Percentiles rank a stretch among this genome's conserved stretches.
Evolutionary conservation across 2,113 vertebrate genomes (phyloP).

Genomic region (Zeus faber): DNA sequence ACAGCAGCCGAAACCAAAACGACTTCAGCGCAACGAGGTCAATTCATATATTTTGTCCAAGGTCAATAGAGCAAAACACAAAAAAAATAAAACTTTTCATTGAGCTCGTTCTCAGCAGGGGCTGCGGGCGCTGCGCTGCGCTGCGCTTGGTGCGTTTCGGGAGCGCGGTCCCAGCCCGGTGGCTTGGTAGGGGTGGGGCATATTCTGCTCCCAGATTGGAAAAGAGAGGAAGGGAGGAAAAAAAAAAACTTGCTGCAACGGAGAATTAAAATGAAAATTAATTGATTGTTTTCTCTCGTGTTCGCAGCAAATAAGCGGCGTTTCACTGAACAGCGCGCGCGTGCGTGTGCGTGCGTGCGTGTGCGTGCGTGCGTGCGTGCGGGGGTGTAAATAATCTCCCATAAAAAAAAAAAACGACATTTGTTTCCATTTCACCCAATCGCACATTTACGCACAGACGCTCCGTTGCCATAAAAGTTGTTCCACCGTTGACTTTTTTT

Average conservation of each 20-base stretch:
- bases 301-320: neutral
- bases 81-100: no score
- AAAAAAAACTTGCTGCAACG: slow-evolving; percentile 55
- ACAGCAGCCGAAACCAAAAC: no score
- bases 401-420: slow-evolving; percentile 24
- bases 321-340: neutral
- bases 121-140: no score
- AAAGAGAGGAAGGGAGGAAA: slow-evolving; percentile 48
- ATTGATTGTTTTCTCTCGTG: no score
- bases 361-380: no score
- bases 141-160: slow-evolving; percentile 39
- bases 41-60: no score
- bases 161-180: slow-evolving; percentile 57
- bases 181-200: slow-evolving; percentile 77
- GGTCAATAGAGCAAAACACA: no score
- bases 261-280: slow-evolving; percentile 44
- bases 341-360: no score
- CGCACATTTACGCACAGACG: slow-evolving; percentile 44
- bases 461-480: slow-evolving; percentile 61
- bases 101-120: no score
- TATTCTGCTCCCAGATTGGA: slow-evolving; percentile 60
- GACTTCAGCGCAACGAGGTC: no score
- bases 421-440: slow-evolving; percentile 27
- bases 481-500: slow-evolving; percentile 55
- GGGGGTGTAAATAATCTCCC: no score